Conservation (phyloP, 2,797 vertebrate species). For the Enteromius thamalakanensis region DNA sequence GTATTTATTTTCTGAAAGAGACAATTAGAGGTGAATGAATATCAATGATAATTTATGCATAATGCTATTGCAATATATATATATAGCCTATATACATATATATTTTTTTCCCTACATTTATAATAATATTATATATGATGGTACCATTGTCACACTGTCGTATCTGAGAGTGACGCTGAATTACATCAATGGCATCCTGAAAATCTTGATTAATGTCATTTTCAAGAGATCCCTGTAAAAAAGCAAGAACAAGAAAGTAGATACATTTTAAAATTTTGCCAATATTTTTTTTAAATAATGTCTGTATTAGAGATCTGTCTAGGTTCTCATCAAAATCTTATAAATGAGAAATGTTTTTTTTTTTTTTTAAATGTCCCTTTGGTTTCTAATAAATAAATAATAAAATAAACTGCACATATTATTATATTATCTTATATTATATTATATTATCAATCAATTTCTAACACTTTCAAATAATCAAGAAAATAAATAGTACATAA, state of each 20-base stretch:
- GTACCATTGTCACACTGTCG: constrained; percentile 82
- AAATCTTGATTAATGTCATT: constrained; percentile 89
- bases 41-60: neutral
- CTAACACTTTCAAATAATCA: neutral
- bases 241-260: neutral
- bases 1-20: constrained; percentile 78
- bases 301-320: neutral
- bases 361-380: neutral
- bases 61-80: neutral
- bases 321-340: neutral
- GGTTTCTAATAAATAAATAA: neutral
- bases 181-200: constrained; percentile 93
- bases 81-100: too few relatives aligned
- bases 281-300: neutral
- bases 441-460: neutral
- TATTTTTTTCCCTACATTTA: too few relatives aligned
- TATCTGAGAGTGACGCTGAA: constrained; percentile 85
- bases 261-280: neutral
- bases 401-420: neutral
- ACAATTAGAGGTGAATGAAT: neutral
- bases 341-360: neutral
- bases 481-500: neutral
- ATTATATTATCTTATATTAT: neutral
- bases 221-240: constrained; percentile 79
- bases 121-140: neutral